A percentile compares a stretch with the other conserved stretches of the same genome.
Conservation (phyloP, 2,888 invertebrate species). For the Drosophila imparisetae region DNA sequence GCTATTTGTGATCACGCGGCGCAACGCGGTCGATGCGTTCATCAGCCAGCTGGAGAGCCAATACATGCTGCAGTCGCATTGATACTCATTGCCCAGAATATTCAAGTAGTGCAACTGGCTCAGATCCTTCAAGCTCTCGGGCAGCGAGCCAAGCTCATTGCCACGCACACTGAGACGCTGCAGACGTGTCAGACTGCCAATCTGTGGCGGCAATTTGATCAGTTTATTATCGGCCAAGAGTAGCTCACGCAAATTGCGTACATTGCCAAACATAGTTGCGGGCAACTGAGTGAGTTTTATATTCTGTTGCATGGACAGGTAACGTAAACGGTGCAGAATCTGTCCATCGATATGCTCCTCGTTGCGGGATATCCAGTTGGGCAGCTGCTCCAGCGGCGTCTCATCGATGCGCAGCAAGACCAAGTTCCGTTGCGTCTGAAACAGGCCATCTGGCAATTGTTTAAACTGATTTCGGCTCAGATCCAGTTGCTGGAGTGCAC, state of each 20-base stretch:
- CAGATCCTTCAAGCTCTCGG: constrained; percentile 88
- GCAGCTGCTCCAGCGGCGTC: constrained; percentile 88
- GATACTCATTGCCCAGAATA: constrained; percentile 91
- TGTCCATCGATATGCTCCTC: constrained; percentile 74
- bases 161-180: constrained; percentile 89
- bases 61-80: constrained; percentile 93
- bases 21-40: constrained; percentile 58
- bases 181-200: constrained; percentile 84
- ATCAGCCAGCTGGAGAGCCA: constrained; percentile 90
- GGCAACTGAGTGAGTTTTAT: constrained; percentile 87
- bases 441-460: constrained; percentile 87
- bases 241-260: constrained; percentile 87
- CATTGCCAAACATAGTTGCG: constrained; percentile 87
- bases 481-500: constrained; percentile 86
- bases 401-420: constrained; percentile 88
- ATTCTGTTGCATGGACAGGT: constrained; percentile 88
- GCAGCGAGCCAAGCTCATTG: constrained; percentile 90
- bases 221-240: constrained; percentile 90
- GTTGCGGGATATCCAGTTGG: constrained; percentile 86
- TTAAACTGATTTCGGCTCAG: constrained; percentile 87
- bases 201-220: constrained; percentile 85
- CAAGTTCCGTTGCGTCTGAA: constrained; percentile 88
- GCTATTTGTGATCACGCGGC: constrained; percentile 84
- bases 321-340: constrained; percentile 87
- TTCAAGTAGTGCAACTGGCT: constrained; percentile 88